Evolutionary conservation across 2,113 vertebrate species (phyloP), one percentile per base, ranked within the genome.

Genomic region (Thamnophis sirtalis): DNA sequence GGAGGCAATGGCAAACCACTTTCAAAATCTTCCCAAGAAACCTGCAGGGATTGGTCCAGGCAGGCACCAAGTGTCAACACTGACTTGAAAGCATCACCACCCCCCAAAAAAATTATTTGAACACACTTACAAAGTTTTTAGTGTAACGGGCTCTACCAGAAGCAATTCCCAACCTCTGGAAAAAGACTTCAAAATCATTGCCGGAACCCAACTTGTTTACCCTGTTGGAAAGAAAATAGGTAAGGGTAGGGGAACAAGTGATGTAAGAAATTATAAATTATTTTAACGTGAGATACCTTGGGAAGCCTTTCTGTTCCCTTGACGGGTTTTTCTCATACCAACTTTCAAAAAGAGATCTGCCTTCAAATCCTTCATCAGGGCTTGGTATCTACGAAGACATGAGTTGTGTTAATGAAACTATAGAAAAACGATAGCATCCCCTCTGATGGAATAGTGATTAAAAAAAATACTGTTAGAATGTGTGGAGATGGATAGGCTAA

Each of bases 171-270:
- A 99, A 97, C 93, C 98, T 98, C 96, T 99, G 99, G 92, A 99
- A 99, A 96, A 99, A 99, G 17, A 98, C 99, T 95, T 99, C 99
- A 94, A 99, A 99, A 95, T 99, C 99, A 96, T 99, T 99, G 93
- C 99, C 99, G 93, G 99, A 99, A 49, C 99, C 99, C 10, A 99
- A 95, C 88, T 99, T 99, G 96, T 97, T 98, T 97, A 99, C 99
- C 97, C 99, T 99, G 95, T 94, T 49, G 94, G 94, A 13, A 91
- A 93, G 50, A 96, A 94, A 96, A 24, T 86, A 54, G 9, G 26
- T 28, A n/a, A 8, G 3, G 22, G 33, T 53, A 15, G 43, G 19
- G 17, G 68, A 73, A 73, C 68, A n/a, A 1, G 48, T 95, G 94
- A 85, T 94, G 87, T 95, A 60, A 94, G 94, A 0, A 24, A 89